Evolutionary conservation across 2,113 vertebrate genomes (phyloP).

Genomic region (Columba livia): DNA sequence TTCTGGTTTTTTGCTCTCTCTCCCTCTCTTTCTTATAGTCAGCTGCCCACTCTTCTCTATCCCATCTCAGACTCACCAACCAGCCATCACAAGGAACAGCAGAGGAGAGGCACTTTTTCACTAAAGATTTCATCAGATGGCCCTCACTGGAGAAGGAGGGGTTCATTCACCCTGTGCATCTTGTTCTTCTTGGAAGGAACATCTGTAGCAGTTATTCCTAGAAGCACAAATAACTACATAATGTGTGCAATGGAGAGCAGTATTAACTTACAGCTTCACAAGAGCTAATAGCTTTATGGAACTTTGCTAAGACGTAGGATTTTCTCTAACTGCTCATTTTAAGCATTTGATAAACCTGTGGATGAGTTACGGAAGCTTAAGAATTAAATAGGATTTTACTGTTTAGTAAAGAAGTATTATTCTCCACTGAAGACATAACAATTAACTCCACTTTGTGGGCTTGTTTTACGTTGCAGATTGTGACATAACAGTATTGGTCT

Average conservation of each 20-base stretch:
- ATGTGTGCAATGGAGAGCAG: not conserved
- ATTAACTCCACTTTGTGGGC: constrained; percentile 8
- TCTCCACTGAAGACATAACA: not conserved
- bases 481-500: not conserved
- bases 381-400: constrained; percentile 54
- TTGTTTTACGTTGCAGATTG: not conserved
- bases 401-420: constrained; percentile 22
- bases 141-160: not conserved
- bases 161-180: not conserved
- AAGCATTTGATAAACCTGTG: constrained; percentile 42
- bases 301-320: not conserved
- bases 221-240: not conserved
- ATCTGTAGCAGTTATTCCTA: not conserved
- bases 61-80: constrained; percentile 35
- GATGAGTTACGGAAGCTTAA: constrained; percentile 37
- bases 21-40: constrained; percentile 37
- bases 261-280: constrained; percentile 2
- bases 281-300: not conserved
- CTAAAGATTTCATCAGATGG: not conserved
- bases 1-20: not conserved
- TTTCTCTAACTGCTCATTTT: not conserved
- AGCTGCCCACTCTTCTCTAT: constrained; percentile 44
- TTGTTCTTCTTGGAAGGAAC: not conserved
- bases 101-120: not conserved
- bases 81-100: accelerated